These are phyloP conservation scores for Nomada hirtipes DNA, from an alignment of 2,888 invertebrate genomes.

Conservation along the genomic window DNA sequence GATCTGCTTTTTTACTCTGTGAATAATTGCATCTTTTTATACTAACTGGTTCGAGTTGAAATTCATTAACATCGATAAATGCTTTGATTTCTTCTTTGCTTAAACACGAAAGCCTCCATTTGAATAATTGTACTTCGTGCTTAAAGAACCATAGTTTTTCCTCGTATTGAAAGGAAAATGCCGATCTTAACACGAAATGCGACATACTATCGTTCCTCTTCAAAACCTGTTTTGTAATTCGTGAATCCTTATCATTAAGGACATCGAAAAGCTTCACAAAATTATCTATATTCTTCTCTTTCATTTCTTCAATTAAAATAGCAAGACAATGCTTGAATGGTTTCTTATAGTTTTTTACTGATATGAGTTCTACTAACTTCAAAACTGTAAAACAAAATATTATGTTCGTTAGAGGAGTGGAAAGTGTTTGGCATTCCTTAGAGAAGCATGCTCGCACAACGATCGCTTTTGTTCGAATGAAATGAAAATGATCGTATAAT, in stretches of 20 bases:
- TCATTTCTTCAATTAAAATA: slow-evolving; percentile 27
- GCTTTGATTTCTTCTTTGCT: slow-evolving; percentile 87
- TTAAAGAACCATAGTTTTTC: slow-evolving; percentile 94
- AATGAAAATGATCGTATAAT: no score
- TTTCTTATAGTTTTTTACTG: slow-evolving; percentile 6
- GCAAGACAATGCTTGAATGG: slow-evolving; percentile 25
- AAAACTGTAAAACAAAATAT: slow-evolving; percentile 48
- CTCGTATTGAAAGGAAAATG: slow-evolving; percentile 95
- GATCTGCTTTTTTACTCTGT: background rate
- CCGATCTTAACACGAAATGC: slow-evolving; percentile 96
- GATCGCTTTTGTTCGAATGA: no score
- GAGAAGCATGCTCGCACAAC: no score
- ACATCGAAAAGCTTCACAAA: slow-evolving; percentile 85
- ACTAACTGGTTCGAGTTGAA: slow-evolving; percentile 87
- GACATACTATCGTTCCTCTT: slow-evolving; percentile 94
- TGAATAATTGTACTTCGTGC: slow-evolving; percentile 95
- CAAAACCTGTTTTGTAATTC: slow-evolving; percentile 86
- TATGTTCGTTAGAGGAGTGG: background rate
- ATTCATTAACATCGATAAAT: slow-evolving; percentile 89
- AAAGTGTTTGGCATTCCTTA: no score
- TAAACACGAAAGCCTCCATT: slow-evolving; percentile 89
- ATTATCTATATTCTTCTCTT: slow-evolving; percentile 20
- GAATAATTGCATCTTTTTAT: background rate
- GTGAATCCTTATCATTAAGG: slow-evolving; percentile 84
- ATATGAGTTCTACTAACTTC: slow-evolving; percentile 37